Percentiles rank a stretch among this genome's conserved stretches.
These are phyloP conservation scores for Formicarius rufipectus DNA, from an alignment of 2,113 vertebrate species.

Conservation along the genomic window DNA sequence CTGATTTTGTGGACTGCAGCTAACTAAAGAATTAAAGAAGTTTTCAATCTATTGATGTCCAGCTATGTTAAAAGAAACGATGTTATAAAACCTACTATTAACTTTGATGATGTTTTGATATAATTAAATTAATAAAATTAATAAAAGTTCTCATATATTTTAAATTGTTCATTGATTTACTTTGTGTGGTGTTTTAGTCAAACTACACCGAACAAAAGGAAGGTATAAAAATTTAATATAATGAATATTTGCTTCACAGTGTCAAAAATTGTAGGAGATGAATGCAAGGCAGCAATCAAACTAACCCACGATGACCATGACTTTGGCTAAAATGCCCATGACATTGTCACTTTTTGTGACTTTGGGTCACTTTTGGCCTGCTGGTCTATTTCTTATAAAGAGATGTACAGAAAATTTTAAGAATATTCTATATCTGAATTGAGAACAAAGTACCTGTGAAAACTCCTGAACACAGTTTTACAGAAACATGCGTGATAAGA, in stretches of 20 bases:
- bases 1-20: neutral
- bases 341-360: rapidly evolving
- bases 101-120: neutral
- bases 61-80: neutral
- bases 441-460: neutral
- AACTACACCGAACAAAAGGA: neutral
- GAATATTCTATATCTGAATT: neutral
- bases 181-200: neutral
- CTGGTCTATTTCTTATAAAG: neutral
- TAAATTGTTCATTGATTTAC: neutral
- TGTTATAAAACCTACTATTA: neutral
- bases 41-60: neutral
- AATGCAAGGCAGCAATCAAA: neutral
- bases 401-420: neutral
- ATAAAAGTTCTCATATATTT: neutral
- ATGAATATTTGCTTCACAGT: neutral
- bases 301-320: neutral
- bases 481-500: neutral
- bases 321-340: neutral
- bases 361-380: too few species aligned
- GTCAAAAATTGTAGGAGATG: neutral
- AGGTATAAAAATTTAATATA: neutral
- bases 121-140: neutral
- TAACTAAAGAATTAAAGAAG: neutral
- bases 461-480: neutral